These are phyloP conservation scores for Ailurus styani DNA, from an alignment of 2,113 vertebrate genomes.

Conservation along the genomic window DNA sequence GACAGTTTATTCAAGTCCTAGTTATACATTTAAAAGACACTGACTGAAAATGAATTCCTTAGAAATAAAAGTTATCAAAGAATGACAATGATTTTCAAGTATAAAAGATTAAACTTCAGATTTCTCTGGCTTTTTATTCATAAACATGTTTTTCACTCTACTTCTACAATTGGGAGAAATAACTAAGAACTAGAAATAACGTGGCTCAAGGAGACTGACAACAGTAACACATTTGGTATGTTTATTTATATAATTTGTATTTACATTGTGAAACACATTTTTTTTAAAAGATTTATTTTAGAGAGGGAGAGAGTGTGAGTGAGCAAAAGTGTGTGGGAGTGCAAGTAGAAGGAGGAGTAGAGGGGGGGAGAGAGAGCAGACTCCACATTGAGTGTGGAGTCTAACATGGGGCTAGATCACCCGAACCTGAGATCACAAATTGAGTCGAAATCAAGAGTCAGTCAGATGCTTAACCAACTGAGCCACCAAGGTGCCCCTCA, in stretches of 20 bases:
- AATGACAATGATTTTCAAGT: neutral
- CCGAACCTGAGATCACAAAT: neutral
- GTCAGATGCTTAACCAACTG: neutral
- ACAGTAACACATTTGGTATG: neutral
- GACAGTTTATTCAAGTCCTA: slow-evolving; percentile 87
- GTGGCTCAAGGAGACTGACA: neutral
- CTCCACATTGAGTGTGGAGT: neutral
- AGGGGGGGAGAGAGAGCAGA: neutral
- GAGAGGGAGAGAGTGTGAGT: neutral
- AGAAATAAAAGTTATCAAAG: neutral
- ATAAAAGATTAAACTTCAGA: neutral
- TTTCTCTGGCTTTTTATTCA: slow-evolving; percentile 14
- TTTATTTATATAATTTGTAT: neutral
- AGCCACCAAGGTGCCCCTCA: neutral
- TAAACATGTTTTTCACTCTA: neutral
- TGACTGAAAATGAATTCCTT: slow-evolving; percentile 13
- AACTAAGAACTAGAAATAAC: neutral
- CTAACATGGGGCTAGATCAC: neutral
- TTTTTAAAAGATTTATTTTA: neutral
- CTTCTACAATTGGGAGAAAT: slow-evolving; percentile 3
- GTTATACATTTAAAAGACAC: slow-evolving; percentile 29
- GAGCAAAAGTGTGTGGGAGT: neutral
- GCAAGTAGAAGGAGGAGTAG: neutral
- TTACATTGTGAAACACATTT: neutral
- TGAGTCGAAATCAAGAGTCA: neutral